phyloP scores from a whole-genome alignment of 92 coral and sea anemone genomes.

The Metridium senile region DNA sequence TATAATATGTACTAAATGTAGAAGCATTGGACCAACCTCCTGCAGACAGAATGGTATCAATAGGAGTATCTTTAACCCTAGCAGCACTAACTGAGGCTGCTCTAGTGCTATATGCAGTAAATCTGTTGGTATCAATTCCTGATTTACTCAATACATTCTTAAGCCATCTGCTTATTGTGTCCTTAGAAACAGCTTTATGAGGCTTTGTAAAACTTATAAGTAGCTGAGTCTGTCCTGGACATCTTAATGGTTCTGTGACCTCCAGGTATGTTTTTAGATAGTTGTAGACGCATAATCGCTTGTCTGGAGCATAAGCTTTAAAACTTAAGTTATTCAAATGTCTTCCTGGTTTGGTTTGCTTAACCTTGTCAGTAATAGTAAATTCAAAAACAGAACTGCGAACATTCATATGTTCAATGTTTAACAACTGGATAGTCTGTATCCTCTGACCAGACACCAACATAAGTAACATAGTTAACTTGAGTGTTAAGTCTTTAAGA shows the following conservation, averaged over 20 bases:
- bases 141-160: slow-evolving; percentile 14
- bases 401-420: slow-evolving; percentile 17
- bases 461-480: slow-evolving; percentile 38
- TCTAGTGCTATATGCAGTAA: slow-evolving; percentile 41
- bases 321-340: slow-evolving; percentile 29
- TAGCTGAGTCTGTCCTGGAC: slow-evolving; percentile 26
- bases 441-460: slow-evolving; percentile 50
- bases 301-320: slow-evolving; percentile 46
- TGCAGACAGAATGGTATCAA: slow-evolving; percentile 42
- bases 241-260: slow-evolving; percentile 33
- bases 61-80: slow-evolving; percentile 30
- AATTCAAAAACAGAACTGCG: slow-evolving; percentile 22
- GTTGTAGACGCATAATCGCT: slow-evolving; percentile 38
- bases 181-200: slow-evolving; percentile 35
- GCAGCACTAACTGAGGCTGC: slow-evolving; percentile 49
- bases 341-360: slow-evolving; percentile 44
- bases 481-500: slow-evolving; percentile 27
- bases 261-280: slow-evolving; percentile 37
- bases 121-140: slow-evolving; percentile 43
- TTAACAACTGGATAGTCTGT: slow-evolving; percentile 43
- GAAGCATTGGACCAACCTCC: slow-evolving; percentile 40
- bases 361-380: slow-evolving; percentile 34
- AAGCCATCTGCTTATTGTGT: slow-evolving; percentile 49
- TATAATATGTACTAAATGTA: slow-evolving; percentile 38
- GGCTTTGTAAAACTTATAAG: slow-evolving; percentile 48